Evolutionary conservation across 2,888 invertebrate genomes (phyloP).

Genomic region (Cataglyphis livida): DNA sequence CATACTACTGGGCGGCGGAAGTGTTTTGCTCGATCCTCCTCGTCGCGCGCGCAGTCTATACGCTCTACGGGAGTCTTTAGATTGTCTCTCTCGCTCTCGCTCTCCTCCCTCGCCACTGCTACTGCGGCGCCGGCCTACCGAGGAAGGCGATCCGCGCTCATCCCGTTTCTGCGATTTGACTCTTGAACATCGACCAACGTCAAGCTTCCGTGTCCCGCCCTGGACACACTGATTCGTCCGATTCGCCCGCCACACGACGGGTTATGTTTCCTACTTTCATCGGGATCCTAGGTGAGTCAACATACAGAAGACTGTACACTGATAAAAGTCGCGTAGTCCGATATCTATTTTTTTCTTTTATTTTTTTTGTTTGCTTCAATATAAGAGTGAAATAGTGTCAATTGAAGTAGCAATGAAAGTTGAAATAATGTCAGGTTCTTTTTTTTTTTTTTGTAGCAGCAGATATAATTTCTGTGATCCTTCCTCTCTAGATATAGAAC

Average conservation of each 20-base stretch:
- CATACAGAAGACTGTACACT: not conserved
- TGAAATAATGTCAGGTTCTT: not conserved
- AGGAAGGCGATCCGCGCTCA: slow-evolving; percentile 39
- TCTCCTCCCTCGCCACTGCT: not conserved
- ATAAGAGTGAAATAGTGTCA: not conserved
- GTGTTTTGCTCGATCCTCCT: slow-evolving; percentile 63
- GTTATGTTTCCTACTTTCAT: slow-evolving; percentile 91
- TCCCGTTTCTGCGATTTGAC: not conserved
- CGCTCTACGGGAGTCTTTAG: slow-evolving; percentile 4
- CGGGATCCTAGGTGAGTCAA: slow-evolving; percentile 90
- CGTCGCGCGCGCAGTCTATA: slow-evolving; percentile 37
- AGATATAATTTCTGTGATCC: not conserved
- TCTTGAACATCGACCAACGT: slow-evolving; percentile 48
- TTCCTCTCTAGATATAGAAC: not conserved
- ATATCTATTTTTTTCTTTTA: slow-evolving; percentile 55
- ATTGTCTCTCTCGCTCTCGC: not conserved
- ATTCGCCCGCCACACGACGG: slow-evolving; percentile 85
- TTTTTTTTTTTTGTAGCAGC: not conserved
- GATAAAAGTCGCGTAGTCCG: not conserved
- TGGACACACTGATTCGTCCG: slow-evolving; percentile 71
- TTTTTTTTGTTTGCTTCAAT: not conserved
- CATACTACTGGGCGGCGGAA: slow-evolving; percentile 61
- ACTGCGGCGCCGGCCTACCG: slow-evolving; percentile 28
- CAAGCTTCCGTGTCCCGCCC: slow-evolving; percentile 62
- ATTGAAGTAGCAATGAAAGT: not conserved